Conservation (phyloP, 2,113 vertebrate species). For the Xenopus tropicalis region DNA sequence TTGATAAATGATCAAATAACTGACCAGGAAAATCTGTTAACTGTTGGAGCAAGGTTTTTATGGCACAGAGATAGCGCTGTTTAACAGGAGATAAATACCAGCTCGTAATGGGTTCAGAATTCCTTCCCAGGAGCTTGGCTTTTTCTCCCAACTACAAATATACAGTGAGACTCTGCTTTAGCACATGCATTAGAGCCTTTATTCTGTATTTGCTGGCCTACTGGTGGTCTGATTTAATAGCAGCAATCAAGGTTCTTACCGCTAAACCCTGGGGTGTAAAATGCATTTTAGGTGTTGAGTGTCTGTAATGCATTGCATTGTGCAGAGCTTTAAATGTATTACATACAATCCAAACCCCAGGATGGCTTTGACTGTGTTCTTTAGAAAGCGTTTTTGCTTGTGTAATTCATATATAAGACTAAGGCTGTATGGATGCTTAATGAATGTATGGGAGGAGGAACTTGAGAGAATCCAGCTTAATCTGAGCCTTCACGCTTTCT, state of each 20-base stretch:
- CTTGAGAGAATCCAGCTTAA: background rate
- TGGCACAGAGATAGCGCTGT: slow-evolving; percentile 66
- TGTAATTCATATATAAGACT: background rate
- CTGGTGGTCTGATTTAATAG: slow-evolving; percentile 19
- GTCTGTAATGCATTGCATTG: slow-evolving; percentile 18
- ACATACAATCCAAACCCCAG: slow-evolving; percentile 29
- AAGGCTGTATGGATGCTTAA: background rate
- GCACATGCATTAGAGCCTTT: slow-evolving; percentile 1
- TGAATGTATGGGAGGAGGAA: background rate
- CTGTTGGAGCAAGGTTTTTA: slow-evolving; percentile 62
- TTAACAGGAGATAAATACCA: slow-evolving; percentile 71
- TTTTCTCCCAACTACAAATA: slow-evolving; percentile 16
- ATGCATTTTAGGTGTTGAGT: slow-evolving; percentile 23
- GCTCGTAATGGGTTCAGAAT: slow-evolving; percentile 67
- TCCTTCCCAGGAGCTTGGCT: slow-evolving; percentile 58
- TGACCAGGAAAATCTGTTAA: slow-evolving; percentile 61
- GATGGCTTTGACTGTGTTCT: slow-evolving; percentile 21
- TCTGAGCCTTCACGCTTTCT: background rate
- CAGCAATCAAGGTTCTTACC: slow-evolving; percentile 28
- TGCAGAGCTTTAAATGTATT: slow-evolving; percentile 23
- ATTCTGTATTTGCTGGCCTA: slow-evolving; percentile 7
- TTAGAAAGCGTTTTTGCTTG: slow-evolving; percentile 8
- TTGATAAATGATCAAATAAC: slow-evolving; percentile 76
- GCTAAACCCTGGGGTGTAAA: slow-evolving; percentile 19
- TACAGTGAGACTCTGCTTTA: background rate